Conservation (phyloP, 1,140 invertebrate genomes). For the Hyles euphorbiae region DNA sequence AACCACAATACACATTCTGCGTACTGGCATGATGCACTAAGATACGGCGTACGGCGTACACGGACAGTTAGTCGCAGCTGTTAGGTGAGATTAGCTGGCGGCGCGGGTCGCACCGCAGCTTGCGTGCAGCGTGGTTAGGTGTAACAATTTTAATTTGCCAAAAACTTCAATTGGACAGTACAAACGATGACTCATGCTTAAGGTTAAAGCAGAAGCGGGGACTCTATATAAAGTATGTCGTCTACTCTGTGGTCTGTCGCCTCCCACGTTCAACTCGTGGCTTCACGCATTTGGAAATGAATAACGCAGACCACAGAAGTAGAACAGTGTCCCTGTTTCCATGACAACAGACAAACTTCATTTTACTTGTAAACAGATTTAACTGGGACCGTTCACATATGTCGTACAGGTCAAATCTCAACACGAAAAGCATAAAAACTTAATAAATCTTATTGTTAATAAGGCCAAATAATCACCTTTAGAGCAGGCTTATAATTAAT, state of each 20-base stretch:
- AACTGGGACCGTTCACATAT: conserved; percentile 43
- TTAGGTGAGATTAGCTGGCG: conserved; percentile 44
- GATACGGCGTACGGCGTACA: conserved; percentile 25
- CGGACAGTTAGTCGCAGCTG: conserved; percentile 59
- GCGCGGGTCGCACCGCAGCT: conserved; percentile 31
- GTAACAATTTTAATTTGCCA: conserved; percentile 31
- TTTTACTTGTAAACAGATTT: conserved; percentile 20
- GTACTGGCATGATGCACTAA: conserved; percentile 16
- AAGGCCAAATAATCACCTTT: conserved; percentile 58
- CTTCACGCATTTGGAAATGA: too few species aligned
- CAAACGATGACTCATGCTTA: conserved; percentile 61
- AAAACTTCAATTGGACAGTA: conserved; percentile 40
- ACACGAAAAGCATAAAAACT: conserved; percentile 60
- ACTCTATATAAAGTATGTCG: conserved; percentile 22
- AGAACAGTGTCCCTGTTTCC: conserved; percentile 41
- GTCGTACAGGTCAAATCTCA: conserved; percentile 46
- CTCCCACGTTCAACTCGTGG: too few species aligned
- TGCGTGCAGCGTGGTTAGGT: conserved; percentile 52
- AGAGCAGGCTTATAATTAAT: conserved; percentile 58
- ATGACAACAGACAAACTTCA: conserved; percentile 23
- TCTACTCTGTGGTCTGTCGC: conserved; percentile 4
- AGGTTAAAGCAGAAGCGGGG: conserved; percentile 49
- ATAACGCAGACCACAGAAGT: conserved; percentile 22
- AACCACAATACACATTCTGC: conserved; percentile 1
- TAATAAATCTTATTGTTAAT: conserved; percentile 58